These are phyloP conservation scores for Latrodectus hesperus DNA, from an alignment of 2,888 invertebrate genomes.

Conservation along the genomic window DNA sequence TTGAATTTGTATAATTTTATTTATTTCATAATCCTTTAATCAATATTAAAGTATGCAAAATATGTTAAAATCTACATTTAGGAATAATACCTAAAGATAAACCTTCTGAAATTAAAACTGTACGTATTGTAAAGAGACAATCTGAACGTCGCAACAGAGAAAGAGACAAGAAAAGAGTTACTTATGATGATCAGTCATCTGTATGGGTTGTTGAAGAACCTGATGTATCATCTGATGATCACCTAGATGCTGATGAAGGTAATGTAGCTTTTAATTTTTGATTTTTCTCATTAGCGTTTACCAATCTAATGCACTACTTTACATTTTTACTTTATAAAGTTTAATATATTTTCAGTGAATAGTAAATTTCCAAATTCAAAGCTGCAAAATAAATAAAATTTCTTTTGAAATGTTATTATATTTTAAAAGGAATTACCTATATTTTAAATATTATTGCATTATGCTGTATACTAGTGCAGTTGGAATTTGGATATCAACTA, in stretches of 20 bases:
- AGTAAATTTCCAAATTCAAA: too few species aligned
- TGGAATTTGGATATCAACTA: too few species aligned
- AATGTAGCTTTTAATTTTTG: not conserved
- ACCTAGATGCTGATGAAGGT: constrained; percentile 70
- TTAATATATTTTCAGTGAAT: too few species aligned
- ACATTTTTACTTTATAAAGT: too few species aligned
- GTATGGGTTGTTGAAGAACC: constrained; percentile 70
- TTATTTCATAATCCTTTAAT: not conserved
- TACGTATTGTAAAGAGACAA: constrained; percentile 92
- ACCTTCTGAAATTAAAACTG: constrained; percentile 89
- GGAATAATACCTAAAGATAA: constrained; percentile 86
- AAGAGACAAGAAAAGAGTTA: constrained; percentile 70
- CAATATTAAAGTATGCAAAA: not conserved
- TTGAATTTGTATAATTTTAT: not conserved
- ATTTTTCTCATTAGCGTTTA: too few species aligned
- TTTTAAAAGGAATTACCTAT: too few species aligned
- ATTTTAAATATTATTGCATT: too few species aligned
- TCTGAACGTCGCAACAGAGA: constrained; percentile 85
- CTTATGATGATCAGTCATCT: constrained; percentile 70
- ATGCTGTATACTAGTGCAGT: too few species aligned
- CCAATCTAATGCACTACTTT: too few species aligned
- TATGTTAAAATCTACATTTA: constrained; percentile 72
- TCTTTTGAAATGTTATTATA: too few species aligned
- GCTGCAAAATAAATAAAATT: too few species aligned
- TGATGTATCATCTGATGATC: constrained; percentile 65